Evolutionary conservation across 2,797 vertebrate species (phyloP).

Genomic region (Miichthys miiuy): DNA sequence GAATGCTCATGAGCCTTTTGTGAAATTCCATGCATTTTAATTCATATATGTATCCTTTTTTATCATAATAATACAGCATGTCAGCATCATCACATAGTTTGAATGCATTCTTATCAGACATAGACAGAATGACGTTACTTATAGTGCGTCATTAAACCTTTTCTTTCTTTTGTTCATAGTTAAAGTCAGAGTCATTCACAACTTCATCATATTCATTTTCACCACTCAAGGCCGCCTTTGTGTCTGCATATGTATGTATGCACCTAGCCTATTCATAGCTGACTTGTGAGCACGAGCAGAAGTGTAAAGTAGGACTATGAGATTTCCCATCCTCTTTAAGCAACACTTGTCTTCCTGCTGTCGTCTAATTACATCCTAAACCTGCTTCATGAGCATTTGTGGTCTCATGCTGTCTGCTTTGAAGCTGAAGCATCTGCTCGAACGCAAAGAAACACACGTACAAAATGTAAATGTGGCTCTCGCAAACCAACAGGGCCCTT

Average conservation of each 20-base stretch:
- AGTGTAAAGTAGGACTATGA: conserved; percentile 62
- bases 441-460: conserved; percentile 24
- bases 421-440: conserved; percentile 25
- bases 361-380: conserved; percentile 51
- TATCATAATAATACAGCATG: background rate
- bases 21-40: conserved; percentile 14
- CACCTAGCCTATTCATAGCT: conserved; percentile 27
- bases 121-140: background rate
- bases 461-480: conserved; percentile 49
- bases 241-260: conserved; percentile 46
- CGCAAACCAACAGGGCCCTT: conserved; percentile 35
- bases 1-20: conserved; percentile 8
- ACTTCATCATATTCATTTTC: conserved; percentile 16
- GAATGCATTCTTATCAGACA: background rate
- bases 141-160: conserved; percentile 6
- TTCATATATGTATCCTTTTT: conserved; percentile 19
- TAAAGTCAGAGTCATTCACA: conserved; percentile 21
- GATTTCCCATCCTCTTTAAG: conserved; percentile 46
- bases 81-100: background rate
- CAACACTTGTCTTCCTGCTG: conserved; percentile 34
- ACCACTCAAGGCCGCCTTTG: conserved; percentile 22
- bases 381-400: conserved; percentile 29
- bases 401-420: conserved; percentile 37
- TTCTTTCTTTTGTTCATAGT: background rate
- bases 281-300: conserved; percentile 71